Conservation (phyloP, 2,888 invertebrate genomes). For the Gisinianus flammeolus region DNA sequence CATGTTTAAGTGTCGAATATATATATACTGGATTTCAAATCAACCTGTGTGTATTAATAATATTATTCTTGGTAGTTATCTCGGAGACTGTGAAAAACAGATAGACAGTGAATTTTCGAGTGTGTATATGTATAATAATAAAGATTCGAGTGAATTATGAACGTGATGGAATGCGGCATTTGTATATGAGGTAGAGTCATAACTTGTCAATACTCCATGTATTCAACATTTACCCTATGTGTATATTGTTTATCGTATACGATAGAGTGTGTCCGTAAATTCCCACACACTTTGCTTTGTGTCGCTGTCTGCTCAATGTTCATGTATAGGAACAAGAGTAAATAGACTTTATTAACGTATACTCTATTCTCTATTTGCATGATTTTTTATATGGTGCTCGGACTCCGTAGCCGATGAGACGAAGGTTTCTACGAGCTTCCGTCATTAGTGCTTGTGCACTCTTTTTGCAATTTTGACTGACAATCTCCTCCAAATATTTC, state of each 20-base stretch:
- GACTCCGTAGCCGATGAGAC: too few species aligned
- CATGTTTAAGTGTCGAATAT: neutral
- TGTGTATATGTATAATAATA: neutral
- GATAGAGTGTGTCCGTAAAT: too few species aligned
- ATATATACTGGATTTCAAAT: neutral
- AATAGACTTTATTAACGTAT: neutral
- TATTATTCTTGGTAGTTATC: neutral
- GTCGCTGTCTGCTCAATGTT: too few species aligned
- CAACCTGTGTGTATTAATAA: neutral
- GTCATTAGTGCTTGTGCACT: too few species aligned
- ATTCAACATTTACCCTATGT: too few species aligned
- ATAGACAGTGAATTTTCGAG: neutral
- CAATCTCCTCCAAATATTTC: too few species aligned
- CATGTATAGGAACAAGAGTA: too few species aligned
- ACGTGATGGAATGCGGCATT: constrained; percentile 32
- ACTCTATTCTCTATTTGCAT: neutral
- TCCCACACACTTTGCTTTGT: too few species aligned
- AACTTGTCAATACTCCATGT: constrained; percentile 8
- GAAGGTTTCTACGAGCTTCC: too few species aligned
- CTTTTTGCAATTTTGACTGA: too few species aligned
- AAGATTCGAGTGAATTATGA: neutral
- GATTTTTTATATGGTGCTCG: too few species aligned
- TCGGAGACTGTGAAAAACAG: neutral
- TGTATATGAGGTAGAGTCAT: constrained; percentile 1
- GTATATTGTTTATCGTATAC: too few species aligned